Evolutionary conservation across 2,888 invertebrate species (phyloP), one percentile per base, ranked within the genome.

Genomic region (Parthenolecanium corni): DNA sequence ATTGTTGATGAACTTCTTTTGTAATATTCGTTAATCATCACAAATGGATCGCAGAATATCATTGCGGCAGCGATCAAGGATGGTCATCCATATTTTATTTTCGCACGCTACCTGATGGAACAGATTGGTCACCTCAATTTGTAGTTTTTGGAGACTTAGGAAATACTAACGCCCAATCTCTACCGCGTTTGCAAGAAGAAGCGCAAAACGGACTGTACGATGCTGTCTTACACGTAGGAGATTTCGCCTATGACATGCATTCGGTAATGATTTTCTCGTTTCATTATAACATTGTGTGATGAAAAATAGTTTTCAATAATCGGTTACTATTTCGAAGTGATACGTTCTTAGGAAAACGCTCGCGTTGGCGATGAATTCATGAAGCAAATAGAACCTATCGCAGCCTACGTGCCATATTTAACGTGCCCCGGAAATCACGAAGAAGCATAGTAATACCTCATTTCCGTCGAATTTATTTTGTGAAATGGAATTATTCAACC

Each of bases 91-190:
- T 80, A 69, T 93, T 86, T 74, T 81, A 78, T 71, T 89, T 95
- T 74, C 79, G 76, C 68, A 88, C 91, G 0, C 77, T 82, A 0
- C 86, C 86, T 0, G 73, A 75, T 1, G 79, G 80, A 14, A 72
- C 77, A n/a, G 71, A 82, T 67, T 93, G 91, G 91, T 78, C 82
- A 18, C 89, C 92, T 0, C 56, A 56, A 21, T 76, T 94, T 44
- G 94, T 88, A 24, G 81, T 96, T 68, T 95, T 84, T 71, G 96
- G 96, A 0, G 96, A 96, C 73, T 84, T 97, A 86, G 96, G 96
- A 31, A 89, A 87, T 72, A 84, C 82, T 68, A 95, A 95, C 75
- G 91, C 93, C 1, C 85, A 87, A 68, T 89, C 94, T 0, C 76
- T 96, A 62, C 80, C 85, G 0, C 80, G 88, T 66, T 75, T 97